Conservation (phyloP, 2,797 vertebrate genomes). For the Aphelocoma californica region DNA sequence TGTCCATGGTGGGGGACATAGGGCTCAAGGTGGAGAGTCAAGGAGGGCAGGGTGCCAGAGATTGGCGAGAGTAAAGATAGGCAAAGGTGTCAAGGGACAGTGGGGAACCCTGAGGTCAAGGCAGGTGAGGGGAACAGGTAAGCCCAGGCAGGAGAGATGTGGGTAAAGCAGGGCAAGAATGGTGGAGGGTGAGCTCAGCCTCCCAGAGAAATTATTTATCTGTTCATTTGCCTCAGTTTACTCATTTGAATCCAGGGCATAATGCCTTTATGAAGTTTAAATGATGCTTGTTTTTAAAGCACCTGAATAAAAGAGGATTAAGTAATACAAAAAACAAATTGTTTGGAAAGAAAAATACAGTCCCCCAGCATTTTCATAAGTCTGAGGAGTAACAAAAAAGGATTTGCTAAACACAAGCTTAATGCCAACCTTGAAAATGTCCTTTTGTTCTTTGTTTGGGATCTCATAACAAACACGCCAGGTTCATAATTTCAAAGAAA, state of each 20-base stretch:
- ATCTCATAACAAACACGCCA: background rate
- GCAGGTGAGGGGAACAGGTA: background rate
- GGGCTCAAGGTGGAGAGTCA: background rate
- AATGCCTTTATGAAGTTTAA: background rate
- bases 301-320: background rate
- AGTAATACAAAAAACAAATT: accelerated
- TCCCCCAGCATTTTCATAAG: background rate
- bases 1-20: background rate
- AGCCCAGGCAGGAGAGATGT: background rate
- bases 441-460: background rate
- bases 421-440: background rate
- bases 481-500: background rate
- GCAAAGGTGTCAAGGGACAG: background rate
- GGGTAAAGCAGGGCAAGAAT: background rate
- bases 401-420: background rate
- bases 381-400: background rate
- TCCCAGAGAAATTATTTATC: background rate
- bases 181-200: background rate
- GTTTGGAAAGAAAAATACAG: background rate
- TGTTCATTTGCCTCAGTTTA: background rate
- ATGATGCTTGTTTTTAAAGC: background rate
- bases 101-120: background rate
- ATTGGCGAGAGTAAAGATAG: background rate
- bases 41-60: background rate
- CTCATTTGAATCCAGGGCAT: background rate